These are phyloP conservation scores for Artemia sinica DNA, from an alignment of 2,888 invertebrate species.

Conservation along the genomic window DNA sequence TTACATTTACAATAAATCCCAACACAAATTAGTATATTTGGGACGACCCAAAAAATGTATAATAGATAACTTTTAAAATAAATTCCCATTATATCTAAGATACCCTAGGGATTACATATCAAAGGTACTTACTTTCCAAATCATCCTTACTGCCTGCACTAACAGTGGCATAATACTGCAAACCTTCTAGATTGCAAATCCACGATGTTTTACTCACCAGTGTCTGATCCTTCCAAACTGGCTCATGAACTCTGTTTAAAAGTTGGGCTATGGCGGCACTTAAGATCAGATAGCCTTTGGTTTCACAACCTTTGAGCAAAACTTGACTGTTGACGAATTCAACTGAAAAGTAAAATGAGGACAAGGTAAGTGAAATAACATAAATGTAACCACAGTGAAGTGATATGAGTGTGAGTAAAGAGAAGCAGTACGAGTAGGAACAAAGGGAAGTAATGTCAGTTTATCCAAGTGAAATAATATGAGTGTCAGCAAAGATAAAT, in stretches of 20 bases:
- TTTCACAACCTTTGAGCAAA: conserved; percentile 85
- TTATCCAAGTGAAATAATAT: too few species aligned
- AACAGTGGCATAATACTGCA: conserved; percentile 99
- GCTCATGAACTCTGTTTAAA: conserved; percentile 66
- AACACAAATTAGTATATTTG: too few species aligned
- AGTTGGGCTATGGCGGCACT: conserved; percentile 93
- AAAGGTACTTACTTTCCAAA: conserved; percentile 36
- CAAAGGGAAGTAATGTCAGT: too few species aligned
- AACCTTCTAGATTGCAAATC: conserved; percentile 83
- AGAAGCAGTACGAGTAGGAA: too few species aligned
- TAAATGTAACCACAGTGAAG: too few species aligned
- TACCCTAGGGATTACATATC: too few species aligned
- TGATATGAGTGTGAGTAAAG: too few species aligned
- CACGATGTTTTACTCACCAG: conserved; percentile 86
- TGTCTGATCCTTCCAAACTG: conserved; percentile 70
- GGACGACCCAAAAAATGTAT: too few species aligned
- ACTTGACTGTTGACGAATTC: conserved; percentile 83
- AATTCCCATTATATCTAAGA: too few species aligned
- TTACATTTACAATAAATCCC: background rate
- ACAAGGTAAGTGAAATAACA: too few species aligned
- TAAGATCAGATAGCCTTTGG: conserved; percentile 87
- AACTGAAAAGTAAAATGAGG: conserved; percentile 38
- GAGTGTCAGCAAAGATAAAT: too few species aligned
- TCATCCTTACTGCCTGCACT: conserved; percentile 56
- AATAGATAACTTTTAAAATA: too few species aligned